A percentile compares a stretch with the other conserved stretches of the same genome.
phyloP scores from a whole-genome alignment of 2,113 vertebrate species.

The Cyanocitta stelleri region DNA sequence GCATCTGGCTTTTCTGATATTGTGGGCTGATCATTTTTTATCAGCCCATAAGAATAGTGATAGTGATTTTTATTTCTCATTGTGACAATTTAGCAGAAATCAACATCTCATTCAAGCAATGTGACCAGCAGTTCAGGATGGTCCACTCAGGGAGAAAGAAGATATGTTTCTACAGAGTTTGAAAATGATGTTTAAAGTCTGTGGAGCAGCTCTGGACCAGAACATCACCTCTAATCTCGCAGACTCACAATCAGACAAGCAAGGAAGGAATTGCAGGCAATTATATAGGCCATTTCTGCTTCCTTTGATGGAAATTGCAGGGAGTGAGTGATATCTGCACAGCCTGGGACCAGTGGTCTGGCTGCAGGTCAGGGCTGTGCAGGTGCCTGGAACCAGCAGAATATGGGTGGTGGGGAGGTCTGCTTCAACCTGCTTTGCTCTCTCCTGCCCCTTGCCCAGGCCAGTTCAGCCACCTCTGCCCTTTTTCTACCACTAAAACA shows the following conservation, averaged over 20 bases:
- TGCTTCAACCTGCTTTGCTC: not conserved
- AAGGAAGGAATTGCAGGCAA: not conserved
- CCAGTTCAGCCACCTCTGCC: not conserved
- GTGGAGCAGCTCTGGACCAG: not conserved
- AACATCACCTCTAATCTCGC: accelerated
- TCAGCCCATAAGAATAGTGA: not conserved
- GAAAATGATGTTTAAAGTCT: not conserved
- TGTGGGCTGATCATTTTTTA: not conserved
- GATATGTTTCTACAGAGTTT: not conserved
- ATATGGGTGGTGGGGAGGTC: accelerated
- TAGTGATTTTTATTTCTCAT: not conserved
- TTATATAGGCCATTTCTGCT: not conserved
- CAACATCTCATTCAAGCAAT: not conserved
- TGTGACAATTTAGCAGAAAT: not conserved
- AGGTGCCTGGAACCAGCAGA: not conserved
- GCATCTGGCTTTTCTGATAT: not conserved
- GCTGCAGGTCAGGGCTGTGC: not conserved
- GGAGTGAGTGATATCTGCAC: not conserved
- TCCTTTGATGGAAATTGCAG: not conserved
- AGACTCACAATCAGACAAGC: not conserved
- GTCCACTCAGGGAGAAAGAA: not conserved
- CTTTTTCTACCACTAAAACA: not conserved
- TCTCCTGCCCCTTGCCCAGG: not conserved
- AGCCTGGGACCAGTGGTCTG: accelerated
- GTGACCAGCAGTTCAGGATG: accelerated